Conservation (phyloP, 2,888 invertebrate genomes). For the Agelastica alni region DNA sequence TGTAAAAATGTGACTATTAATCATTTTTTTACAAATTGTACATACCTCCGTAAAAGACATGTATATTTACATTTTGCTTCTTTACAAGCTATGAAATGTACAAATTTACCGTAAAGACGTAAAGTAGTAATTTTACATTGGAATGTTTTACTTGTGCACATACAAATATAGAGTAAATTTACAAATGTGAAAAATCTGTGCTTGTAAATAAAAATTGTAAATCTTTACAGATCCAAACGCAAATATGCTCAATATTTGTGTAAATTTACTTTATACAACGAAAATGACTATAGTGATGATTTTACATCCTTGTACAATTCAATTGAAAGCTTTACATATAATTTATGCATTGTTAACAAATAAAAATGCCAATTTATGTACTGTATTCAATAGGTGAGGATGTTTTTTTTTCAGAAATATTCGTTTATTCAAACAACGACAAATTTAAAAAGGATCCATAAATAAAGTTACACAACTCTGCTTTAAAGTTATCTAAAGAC, state of each 20-base stretch:
- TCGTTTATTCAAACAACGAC: no score
- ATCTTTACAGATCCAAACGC: constrained; percentile 14
- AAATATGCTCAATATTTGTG: constrained; percentile 17
- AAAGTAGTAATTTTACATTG: constrained; percentile 4
- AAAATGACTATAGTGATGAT: constrained; percentile 2
- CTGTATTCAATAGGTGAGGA: constrained; percentile 7
- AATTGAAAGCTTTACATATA: constrained; percentile 35
- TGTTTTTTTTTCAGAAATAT: no score
- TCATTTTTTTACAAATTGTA: not conserved
- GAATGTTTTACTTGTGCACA: not conserved
- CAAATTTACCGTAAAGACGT: not conserved
- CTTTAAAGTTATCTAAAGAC: no score
- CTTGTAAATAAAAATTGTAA: constrained; percentile 17
- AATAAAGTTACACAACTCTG: no score
- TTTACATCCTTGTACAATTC: constrained; percentile 17
- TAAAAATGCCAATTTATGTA: constrained; percentile 33
- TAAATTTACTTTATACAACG: constrained; percentile 11
- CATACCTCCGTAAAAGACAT: not conserved
- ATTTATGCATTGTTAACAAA: constrained; percentile 35
- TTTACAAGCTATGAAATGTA: not conserved
- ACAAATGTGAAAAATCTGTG: constrained; percentile 7
- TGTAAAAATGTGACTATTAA: constrained; percentile 12
- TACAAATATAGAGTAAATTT: constrained; percentile 14
- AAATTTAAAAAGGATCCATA: no score
- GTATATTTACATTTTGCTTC: constrained; percentile 3